Evolutionary conservation across 2,797 vertebrate genomes (phyloP).

Genomic region (Glyptemys insculpta): DNA sequence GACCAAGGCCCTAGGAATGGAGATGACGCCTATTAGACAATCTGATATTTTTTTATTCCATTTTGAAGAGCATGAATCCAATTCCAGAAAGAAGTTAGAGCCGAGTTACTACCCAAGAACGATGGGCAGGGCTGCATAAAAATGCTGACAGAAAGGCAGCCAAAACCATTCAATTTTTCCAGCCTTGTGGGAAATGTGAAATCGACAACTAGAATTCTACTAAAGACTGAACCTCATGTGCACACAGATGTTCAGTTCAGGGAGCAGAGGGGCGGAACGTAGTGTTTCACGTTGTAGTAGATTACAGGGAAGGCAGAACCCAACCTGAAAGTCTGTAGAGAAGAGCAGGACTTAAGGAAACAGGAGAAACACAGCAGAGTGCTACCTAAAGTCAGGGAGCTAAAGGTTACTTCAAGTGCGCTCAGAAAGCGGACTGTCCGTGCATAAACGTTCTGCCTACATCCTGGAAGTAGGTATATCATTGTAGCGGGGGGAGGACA

Average conservation of each 20-base stretch:
- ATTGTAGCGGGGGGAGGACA: accelerated
- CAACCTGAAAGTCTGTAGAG: not conserved
- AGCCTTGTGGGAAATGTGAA: not conserved
- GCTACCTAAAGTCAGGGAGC: not conserved
- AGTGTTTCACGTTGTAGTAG: not conserved
- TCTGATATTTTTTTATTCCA: accelerated
- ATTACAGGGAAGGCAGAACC: not conserved
- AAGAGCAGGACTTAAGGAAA: not conserved
- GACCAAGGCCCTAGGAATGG: not conserved
- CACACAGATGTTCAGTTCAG: accelerated
- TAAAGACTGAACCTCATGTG: not conserved
- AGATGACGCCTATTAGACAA: accelerated
- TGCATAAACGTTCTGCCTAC: not conserved
- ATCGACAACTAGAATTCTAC: not conserved
- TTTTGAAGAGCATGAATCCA: not conserved
- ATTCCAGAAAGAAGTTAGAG: not conserved
- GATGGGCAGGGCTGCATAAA: not conserved
- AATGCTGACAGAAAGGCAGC: not conserved
- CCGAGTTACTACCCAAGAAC: not conserved
- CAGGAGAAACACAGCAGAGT: not conserved
- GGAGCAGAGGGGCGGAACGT: not conserved
- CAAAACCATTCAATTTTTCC: not conserved
- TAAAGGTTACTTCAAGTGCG: not conserved
- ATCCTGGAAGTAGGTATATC: not conserved
- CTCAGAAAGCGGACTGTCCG: not conserved